phyloP scores from a whole-genome alignment of 1,140 invertebrate species.

The Drosophila ambigua region DNA sequence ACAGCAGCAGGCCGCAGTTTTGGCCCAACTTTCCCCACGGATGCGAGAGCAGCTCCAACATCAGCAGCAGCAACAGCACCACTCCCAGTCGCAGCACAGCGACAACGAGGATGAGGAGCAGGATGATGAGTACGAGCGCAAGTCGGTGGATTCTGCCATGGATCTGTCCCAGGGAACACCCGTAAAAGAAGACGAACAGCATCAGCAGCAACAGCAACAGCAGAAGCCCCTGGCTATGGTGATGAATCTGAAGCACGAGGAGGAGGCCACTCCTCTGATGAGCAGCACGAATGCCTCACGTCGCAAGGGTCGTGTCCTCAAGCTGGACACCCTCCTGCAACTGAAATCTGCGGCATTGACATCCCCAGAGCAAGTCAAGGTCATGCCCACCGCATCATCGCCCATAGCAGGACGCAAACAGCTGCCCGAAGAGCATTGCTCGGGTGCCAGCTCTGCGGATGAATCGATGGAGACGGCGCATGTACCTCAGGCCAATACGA shows the following conservation, averaged over 20 bases:
- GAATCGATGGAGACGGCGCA: conserved; percentile 70
- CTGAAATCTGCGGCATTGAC: conserved; percentile 61
- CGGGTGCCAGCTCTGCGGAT: conserved; percentile 67
- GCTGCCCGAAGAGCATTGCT: conserved; percentile 62
- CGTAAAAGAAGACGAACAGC: conserved; percentile 63
- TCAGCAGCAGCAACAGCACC: conserved; percentile 60
- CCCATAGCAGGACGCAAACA: conserved; percentile 61
- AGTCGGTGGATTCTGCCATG: conserved; percentile 80
- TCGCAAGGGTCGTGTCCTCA: conserved; percentile 75
- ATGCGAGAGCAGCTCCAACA: conserved; percentile 71
- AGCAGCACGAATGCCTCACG: conserved; percentile 60
- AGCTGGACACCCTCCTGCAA: conserved; percentile 70
- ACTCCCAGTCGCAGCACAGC: conserved; percentile 23
- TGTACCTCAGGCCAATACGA: conserved; percentile 67
- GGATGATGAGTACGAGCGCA: conserved; percentile 74
- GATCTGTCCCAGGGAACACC: conserved; percentile 79
- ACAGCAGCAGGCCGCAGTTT: conserved; percentile 78
- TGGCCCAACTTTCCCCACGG: conserved; percentile 74
- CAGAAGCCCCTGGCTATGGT: conserved; percentile 31
- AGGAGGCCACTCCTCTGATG: conserved; percentile 74
- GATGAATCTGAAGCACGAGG: conserved; percentile 73
- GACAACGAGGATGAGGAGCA: conserved; percentile 70
- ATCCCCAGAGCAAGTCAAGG: conserved; percentile 61
- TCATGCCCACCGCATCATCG: conserved; percentile 65
- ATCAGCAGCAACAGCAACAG: conserved; percentile 44